Base-by-base conservation (phyloP, 2,888 invertebrate genomes). In the Melangyna quadrimaculata region DNA sequence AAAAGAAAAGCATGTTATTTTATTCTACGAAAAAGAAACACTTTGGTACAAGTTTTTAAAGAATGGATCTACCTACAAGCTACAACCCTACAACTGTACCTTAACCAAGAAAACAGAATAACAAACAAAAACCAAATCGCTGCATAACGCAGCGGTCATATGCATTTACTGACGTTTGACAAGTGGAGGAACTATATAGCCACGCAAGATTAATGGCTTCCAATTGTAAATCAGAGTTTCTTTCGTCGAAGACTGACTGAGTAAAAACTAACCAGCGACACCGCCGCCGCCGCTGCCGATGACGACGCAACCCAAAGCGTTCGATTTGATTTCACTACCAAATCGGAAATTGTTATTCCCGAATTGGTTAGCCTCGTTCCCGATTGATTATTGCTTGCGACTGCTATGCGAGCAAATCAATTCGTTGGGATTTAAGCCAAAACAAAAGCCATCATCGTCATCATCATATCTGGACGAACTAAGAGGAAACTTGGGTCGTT, bases 321-420 rank as follows among this genome's bases (percentile, higher is more conserved):
- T 55, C 32, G n/a, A 22, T 53, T 61, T 55, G 57, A 78, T 73
- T 73, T 70, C 69, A 78, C 73, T 73, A 55, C 82, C 82, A 70
- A 78, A 83, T 83, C 63, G 69, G 63, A 73, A 73, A 75, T 75
- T 57, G 57, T 65, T 75, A 78, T 77, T 82, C 81, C 72, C 72
- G 69, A 73, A 83, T 73, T 78, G 78, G 69, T 73, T 69, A 61
- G 53, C 32, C 70, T 57, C 61, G 70, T 65, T 75, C 63, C 70
- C 57, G 75, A 48, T 63, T 75, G 74, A 70, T 75, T 61, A 61
- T 61, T 27, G 29, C 4, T 61, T 27, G 27, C 27, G 45, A 45
- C 45, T 65, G n/a, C n/a, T n/a, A n/a, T 75, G 65, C 57, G 17
- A 71, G 65, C 81, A 77, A 81, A 81, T 67, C 72, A 67, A 65